Evolutionary conservation across 2,113 vertebrate species (phyloP).

Genomic region (Sinocyclocheilus grahami): DNA sequence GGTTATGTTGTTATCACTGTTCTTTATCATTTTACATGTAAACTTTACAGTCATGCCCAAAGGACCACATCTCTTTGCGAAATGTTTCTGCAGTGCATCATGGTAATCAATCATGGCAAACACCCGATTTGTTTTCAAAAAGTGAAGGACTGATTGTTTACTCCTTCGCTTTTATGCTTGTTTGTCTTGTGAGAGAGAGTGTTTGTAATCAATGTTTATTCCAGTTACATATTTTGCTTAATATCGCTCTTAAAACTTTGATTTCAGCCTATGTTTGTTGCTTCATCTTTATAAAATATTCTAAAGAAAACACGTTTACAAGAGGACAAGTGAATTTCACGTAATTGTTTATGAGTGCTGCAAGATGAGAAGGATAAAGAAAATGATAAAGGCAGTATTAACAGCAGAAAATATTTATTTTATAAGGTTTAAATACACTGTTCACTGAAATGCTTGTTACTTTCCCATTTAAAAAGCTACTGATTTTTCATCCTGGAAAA

Average conservation of each 20-base stretch:
- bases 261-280: not conserved
- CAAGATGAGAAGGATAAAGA: not conserved
- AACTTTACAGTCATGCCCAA: not conserved
- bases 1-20: not conserved
- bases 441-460: conserved; percentile 32
- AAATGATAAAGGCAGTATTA: conserved; percentile 10
- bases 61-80: conserved; percentile 12
- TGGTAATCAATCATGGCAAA: conserved; percentile 14
- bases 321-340: not conserved
- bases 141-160: not conserved
- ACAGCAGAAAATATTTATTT: conserved; percentile 4
- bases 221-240: conserved; percentile 14
- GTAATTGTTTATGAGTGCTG: not conserved
- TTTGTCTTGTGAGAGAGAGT: conserved; percentile 20
- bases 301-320: conserved; percentile 11
- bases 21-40: not conserved
- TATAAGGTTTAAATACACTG: conserved; percentile 22
- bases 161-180: conserved; percentile 16
- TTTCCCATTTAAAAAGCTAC: conserved; percentile 47
- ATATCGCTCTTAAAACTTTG: conserved; percentile 17
- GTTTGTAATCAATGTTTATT: not conserved
- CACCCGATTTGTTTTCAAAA: not conserved
- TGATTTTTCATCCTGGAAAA: conserved; percentile 41
- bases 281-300: conserved; percentile 1
- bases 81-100: conserved; percentile 19